phyloP scores from a whole-genome alignment of 2,113 vertebrate species.

The Ramphastos sulfuratus region DNA sequence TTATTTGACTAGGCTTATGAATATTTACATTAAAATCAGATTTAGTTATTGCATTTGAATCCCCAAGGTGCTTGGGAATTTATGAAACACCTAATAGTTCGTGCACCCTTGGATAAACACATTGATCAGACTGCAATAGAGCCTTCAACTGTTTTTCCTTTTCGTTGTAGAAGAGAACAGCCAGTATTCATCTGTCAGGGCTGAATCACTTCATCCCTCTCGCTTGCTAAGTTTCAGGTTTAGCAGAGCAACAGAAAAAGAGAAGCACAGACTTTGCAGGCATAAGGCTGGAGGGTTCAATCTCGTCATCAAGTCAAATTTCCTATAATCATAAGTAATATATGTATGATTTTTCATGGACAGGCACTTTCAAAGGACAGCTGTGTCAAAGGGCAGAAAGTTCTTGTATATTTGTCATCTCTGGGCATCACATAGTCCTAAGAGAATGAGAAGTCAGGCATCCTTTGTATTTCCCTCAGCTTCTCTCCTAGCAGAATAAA shows the following conservation, averaged over 20 bases:
- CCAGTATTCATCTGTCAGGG: neutral
- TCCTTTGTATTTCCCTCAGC: neutral
- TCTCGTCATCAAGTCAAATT: neutral
- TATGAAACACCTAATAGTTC: slow-evolving; percentile 16
- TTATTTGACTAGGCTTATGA: neutral
- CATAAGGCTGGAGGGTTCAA: neutral
- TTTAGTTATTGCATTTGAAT: neutral
- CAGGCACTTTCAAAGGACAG: neutral
- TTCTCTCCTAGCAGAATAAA: neutral
- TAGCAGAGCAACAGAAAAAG: neutral
- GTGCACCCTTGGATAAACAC: neutral
- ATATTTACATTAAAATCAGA: slow-evolving; percentile 32
- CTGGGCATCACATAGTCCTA: neutral
- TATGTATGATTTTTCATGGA: neutral
- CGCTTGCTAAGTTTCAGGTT: neutral
- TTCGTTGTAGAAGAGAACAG: neutral
- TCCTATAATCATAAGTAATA: neutral
- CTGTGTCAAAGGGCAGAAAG: neutral
- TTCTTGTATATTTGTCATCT: neutral
- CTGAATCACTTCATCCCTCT: neutral
- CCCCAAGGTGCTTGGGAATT: neutral
- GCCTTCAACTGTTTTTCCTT: neutral
- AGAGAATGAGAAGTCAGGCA: neutral
- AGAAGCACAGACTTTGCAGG: neutral
- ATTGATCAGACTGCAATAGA: slow-evolving; percentile 7